Percentiles rank a stretch among this genome's conserved stretches.
phyloP scores from a whole-genome alignment of 2,888 invertebrate species.

The Rhogogaster chlorosoma region DNA sequence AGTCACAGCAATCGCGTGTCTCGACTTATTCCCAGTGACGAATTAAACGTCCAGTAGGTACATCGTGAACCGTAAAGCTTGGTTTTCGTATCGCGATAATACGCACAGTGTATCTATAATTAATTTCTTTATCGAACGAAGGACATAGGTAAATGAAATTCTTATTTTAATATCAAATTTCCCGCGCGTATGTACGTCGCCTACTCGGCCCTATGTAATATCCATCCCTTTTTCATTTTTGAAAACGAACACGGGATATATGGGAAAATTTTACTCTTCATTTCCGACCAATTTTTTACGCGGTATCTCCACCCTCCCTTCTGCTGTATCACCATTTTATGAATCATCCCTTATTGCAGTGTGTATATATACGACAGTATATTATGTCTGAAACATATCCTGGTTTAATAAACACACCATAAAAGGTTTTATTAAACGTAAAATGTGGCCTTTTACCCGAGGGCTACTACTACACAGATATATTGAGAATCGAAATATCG shows the following conservation, averaged over 20 bases:
- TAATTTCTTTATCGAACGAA: neutral
- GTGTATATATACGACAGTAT: neutral
- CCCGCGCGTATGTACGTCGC: too few species aligned
- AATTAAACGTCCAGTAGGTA: constrained; percentile 24
- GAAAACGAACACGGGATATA: neutral
- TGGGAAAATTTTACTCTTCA: constrained; percentile 3
- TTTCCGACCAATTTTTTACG: constrained; percentile 28
- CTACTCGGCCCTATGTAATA: neutral
- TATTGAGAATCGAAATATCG: neutral
- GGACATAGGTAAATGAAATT: neutral
- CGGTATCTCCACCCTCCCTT: neutral
- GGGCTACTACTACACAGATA: neutral
- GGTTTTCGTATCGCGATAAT: neutral
- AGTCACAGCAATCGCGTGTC: constrained; percentile 36
- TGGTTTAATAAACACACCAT: constrained; percentile 28
- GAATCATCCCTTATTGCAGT: constrained; percentile 21
- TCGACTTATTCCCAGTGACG: constrained; percentile 11
- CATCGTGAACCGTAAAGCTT: neutral
- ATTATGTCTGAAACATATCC: constrained; percentile 18
- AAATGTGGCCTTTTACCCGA: constrained; percentile 3
- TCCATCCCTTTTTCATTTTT: neutral
- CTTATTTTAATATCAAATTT: neutral
- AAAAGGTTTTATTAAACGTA: constrained; percentile 23
- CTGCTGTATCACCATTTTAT: constrained; percentile 21
- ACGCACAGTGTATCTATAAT: neutral